These are phyloP conservation scores for Nesometra sesokonis DNA, from an alignment of 35 echinoderm and acorn worm genomes.

Conservation along the genomic window DNA sequence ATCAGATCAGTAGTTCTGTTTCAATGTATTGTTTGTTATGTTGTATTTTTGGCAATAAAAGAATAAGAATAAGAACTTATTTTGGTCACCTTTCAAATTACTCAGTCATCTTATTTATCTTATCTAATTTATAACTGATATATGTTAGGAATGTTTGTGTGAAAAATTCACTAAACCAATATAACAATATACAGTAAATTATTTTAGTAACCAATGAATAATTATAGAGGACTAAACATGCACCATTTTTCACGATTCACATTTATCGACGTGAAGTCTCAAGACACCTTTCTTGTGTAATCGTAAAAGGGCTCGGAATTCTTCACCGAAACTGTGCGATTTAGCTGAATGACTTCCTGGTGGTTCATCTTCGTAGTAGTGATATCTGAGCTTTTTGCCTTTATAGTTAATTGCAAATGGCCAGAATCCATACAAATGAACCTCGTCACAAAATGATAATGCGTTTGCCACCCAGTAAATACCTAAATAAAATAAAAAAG, in stretches of 20 bases:
- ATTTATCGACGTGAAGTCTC: not conserved
- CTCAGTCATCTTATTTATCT: too few relatives aligned
- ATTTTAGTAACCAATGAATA: too few relatives aligned
- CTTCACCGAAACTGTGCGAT: not conserved
- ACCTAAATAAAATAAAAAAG: not conserved
- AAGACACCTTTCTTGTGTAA: not conserved
- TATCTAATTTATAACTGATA: too few relatives aligned
- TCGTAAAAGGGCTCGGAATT: not conserved
- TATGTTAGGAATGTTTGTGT: too few relatives aligned
- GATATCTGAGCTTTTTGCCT: not conserved
- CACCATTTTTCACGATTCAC: not conserved
- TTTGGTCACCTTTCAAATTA: too few relatives aligned
- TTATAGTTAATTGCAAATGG: not conserved
- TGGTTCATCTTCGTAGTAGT: not conserved
- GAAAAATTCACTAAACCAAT: too few relatives aligned
- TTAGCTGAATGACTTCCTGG: not conserved
- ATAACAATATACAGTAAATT: too few relatives aligned
- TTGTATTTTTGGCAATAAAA: too few relatives aligned
- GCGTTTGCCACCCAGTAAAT: not conserved
- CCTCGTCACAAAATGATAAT: not conserved
- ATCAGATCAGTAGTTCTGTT: too few relatives aligned
- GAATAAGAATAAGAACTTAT: too few relatives aligned
- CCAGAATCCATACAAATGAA: not conserved
- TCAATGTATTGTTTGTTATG: too few relatives aligned
- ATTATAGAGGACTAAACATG: too few relatives aligned